Conservation (phyloP, 2,113 vertebrate species). For the Myotis lucifugus region DNA sequence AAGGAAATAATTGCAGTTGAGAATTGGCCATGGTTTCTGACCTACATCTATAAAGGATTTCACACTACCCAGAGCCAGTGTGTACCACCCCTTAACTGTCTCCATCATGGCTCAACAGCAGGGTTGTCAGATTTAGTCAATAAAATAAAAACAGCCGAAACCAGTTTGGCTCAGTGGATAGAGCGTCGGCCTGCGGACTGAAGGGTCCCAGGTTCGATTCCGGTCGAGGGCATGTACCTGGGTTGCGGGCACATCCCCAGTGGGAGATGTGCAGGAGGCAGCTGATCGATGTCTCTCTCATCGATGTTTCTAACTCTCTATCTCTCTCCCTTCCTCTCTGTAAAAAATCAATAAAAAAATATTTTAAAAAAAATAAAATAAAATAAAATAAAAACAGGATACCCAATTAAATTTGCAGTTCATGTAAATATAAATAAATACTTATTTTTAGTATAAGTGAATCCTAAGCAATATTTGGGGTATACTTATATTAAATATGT, state of each 20-base stretch:
- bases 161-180: too few relatives aligned
- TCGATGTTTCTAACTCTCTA: too few relatives aligned
- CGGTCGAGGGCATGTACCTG: too few relatives aligned
- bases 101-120: not conserved
- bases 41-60: not conserved
- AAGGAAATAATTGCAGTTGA: not conserved
- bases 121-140: not conserved
- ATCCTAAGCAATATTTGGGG: not conserved
- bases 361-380: too few relatives aligned
- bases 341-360: too few relatives aligned
- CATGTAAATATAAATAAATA: not conserved
- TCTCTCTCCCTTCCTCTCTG: too few relatives aligned
- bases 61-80: not conserved
- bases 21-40: not conserved
- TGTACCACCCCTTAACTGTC: not conserved
- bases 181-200: too few relatives aligned
- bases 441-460: not conserved
- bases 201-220: too few relatives aligned
- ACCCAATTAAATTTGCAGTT: not conserved
- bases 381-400: constrained; percentile 41
- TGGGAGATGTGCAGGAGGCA: too few relatives aligned
- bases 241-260: too few relatives aligned
- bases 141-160: constrained; percentile 51
- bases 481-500: not conserved
- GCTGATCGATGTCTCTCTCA: too few relatives aligned